Evolutionary conservation across 1,140 invertebrate species (phyloP).

Genomic region (Lepidotrigona ventralis): DNA sequence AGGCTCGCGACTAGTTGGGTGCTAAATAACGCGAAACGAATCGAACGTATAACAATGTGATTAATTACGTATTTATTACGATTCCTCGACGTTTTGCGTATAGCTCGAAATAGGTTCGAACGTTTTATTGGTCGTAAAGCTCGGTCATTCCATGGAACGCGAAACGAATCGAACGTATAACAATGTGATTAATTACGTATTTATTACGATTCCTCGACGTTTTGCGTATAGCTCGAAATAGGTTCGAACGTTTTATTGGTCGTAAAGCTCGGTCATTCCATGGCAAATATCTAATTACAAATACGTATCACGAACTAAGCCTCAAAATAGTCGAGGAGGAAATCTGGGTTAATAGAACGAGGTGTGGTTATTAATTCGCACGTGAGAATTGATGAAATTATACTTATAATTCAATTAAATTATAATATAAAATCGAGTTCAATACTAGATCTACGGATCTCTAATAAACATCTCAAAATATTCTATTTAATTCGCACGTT

Average conservation of each 20-base stretch:
- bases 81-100: background rate
- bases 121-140: background rate
- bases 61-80: conserved; percentile 5
- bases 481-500: too few relatives aligned
- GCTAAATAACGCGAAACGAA: conserved; percentile 20
- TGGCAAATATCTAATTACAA: background rate
- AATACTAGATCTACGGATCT: too few relatives aligned
- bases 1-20: background rate
- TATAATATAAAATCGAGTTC: too few relatives aligned
- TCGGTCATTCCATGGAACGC: too few relatives aligned
- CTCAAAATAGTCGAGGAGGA: background rate
- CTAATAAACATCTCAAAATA: too few relatives aligned
- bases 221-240: background rate
- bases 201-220: background rate
- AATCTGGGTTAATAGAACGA: background rate
- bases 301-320: background rate
- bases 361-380: background rate
- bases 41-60: conserved; percentile 1
- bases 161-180: conserved; percentile 4
- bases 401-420: too few relatives aligned
- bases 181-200: background rate
- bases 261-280: background rate
- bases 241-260: background rate
- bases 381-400: too few relatives aligned
- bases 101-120: background rate